These are phyloP conservation scores for Percina caprodes DNA, from an alignment of 2,113 vertebrate genomes.

Conservation along the genomic window DNA sequence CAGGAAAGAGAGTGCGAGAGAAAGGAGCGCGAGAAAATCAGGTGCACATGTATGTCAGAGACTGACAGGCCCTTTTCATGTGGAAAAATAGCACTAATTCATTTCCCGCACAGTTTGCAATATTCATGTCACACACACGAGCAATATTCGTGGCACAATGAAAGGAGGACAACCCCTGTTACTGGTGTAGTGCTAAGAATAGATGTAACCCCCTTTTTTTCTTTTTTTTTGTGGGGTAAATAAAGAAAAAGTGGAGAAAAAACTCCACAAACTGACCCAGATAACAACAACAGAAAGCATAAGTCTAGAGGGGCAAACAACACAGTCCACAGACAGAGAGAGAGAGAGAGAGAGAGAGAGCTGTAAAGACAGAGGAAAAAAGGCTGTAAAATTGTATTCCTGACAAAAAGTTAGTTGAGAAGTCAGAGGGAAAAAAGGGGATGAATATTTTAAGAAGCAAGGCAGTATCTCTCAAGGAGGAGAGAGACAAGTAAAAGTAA, in stretches of 20 bases:
- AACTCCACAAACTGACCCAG: conserved; percentile 76
- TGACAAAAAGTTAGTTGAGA: conserved; percentile 76
- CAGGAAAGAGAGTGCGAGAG: conserved; percentile 4
- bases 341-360: conserved; percentile 13
- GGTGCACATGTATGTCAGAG: conserved; percentile 61
- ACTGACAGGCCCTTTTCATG: conserved; percentile 75
- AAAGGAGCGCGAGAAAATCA: conserved; percentile 41
- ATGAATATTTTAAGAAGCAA: conserved; percentile 78
- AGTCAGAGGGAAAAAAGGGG: conserved; percentile 51
- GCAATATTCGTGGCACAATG: conserved; percentile 48
- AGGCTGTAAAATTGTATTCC: conserved; percentile 63
- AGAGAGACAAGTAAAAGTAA: conserved; percentile 47
- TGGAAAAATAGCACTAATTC: conserved; percentile 76
- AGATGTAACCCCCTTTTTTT: conserved; percentile 62
- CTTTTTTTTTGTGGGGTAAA: conserved; percentile 24
- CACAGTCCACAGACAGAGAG: conserved; percentile 50
- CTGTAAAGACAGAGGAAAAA: conserved; percentile 22
- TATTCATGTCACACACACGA: conserved; percentile 71
- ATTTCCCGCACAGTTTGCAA: conserved; percentile 74
- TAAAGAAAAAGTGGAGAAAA: conserved; percentile 50
- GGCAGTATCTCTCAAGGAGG: conserved; percentile 56
- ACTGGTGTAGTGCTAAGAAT: conserved; percentile 63
- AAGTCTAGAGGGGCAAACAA: conserved; percentile 71
- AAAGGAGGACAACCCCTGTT: conserved; percentile 72
- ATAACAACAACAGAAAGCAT: conserved; percentile 66